Evolutionary conservation across 2,113 vertebrate genomes (phyloP).

Genomic region (Dromas ardeola): DNA sequence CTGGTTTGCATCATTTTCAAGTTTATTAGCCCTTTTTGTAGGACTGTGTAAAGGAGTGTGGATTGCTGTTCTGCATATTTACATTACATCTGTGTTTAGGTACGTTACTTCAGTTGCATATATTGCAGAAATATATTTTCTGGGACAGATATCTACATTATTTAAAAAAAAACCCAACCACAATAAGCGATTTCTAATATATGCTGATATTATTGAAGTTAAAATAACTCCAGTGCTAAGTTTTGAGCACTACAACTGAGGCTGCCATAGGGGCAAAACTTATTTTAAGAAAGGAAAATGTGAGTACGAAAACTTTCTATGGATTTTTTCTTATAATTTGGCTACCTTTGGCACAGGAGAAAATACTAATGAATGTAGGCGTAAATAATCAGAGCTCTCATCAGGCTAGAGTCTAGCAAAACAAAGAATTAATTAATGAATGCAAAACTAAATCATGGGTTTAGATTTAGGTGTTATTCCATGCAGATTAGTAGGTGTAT

Average conservation of each 20-base stretch:
- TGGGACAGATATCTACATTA: background rate
- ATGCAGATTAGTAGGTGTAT: background rate
- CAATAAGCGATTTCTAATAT: background rate
- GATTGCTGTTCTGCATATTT: background rate
- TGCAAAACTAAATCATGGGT: background rate
- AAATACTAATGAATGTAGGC: background rate
- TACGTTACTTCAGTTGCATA: background rate
- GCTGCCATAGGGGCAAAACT: rapidly evolving
- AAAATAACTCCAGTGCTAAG: background rate
- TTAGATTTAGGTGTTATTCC: background rate
- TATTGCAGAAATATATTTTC: background rate
- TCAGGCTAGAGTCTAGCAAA: background rate
- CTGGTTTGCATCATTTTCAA: background rate
- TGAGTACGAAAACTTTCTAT: background rate
- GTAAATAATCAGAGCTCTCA: background rate
- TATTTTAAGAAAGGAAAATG: background rate
- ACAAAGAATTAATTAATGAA: background rate
- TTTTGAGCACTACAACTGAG: background rate
- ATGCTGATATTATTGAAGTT: background rate
- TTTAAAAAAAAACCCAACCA: background rate
- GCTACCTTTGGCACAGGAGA: background rate
- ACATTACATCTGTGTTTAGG: background rate
- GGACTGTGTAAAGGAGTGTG: background rate
- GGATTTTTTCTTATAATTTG: background rate
- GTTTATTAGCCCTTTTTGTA: background rate